Evolutionary conservation across 2,888 invertebrate species (phyloP).

Genomic region (Cataglyphis albicans): DNA sequence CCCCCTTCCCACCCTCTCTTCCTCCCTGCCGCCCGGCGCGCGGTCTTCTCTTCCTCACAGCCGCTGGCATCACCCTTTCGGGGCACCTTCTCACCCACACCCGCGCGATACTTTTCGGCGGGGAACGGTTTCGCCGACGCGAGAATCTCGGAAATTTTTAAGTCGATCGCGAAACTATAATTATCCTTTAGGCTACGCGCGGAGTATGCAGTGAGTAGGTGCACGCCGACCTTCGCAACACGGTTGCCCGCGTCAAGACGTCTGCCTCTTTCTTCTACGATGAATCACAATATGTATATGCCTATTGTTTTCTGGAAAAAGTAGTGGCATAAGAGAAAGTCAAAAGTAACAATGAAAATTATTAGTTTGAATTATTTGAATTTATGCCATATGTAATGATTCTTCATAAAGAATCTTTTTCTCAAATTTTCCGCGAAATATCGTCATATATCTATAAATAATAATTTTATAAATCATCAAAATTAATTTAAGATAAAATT

Average conservation of each 20-base stretch:
- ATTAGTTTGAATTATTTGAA: neutral
- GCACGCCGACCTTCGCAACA: slow-evolving; percentile 50
- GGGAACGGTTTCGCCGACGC: slow-evolving; percentile 56
- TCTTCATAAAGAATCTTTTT: neutral
- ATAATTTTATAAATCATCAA: neutral
- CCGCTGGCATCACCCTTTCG: slow-evolving; percentile 45
- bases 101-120: slow-evolving; percentile 67
- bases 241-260: slow-evolving; percentile 34
- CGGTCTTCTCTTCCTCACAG: slow-evolving; percentile 35
- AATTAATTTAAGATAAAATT: slow-evolving; percentile 13
- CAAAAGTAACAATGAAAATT: neutral
- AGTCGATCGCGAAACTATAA: slow-evolving; percentile 81
- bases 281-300: slow-evolving; percentile 3
- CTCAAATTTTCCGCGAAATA: neutral
- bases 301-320: neutral
- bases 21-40: slow-evolving; percentile 10
- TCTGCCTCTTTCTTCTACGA: slow-evolving; percentile 57
- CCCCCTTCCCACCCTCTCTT: slow-evolving; percentile 37
- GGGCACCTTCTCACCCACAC: slow-evolving; percentile 64
- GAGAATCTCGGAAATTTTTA: slow-evolving; percentile 79
- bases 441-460: neutral
- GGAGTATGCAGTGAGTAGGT: slow-evolving; percentile 73
- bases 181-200: slow-evolving; percentile 81
- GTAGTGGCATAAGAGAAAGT: neutral
- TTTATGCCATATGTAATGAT: neutral